Base-by-base conservation (phyloP, 1,140 invertebrate species). In the Arion vulgaris region DNA sequence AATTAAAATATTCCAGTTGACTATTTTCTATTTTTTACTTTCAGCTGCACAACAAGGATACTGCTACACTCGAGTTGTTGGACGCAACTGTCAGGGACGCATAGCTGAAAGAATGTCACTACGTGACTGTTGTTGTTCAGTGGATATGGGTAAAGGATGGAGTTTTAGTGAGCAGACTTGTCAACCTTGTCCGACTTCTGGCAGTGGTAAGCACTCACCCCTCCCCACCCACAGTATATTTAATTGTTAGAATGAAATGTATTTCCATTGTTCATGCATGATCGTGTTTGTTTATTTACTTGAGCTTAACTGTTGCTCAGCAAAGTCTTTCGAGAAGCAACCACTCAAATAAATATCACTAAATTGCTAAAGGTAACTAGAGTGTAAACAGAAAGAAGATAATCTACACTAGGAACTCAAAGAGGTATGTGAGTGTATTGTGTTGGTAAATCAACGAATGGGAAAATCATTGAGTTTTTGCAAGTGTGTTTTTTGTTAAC, bases 81-180 rank as follows among this genome's bases (percentile, higher is more conserved):
- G 94, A 78, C 95, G 95, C 11, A 94, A 95, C 80, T 97, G 96
- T 89, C 92, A 93, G 36, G 95, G 95, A 87, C 93, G 94, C 66
- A 90, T 97, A 79, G 90, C 94, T 0, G 94, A 96, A 87, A 92
- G 94, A 81, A 91, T 97, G 34, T 96, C 96, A 0, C 95, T 96
- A 90, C 94, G 95, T 83, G 96, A 97, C 90, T 97, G 96, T 88
- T 98, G 96, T 90, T 97, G 96, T 91, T 1, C 85, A 34, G 77
- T 85, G 36, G 81, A 85, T 49, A 77, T 86, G 39, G 97, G 97
- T 87, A 97, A 97, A 95, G 96, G 96, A 28, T 95, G 96, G 91
- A 96, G 95, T 11, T 95, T 95, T 53, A 87, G 87, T 72, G 66
- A 68, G 17, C 90, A 87, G 17, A 76, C 90, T 76, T 97, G 96